These are phyloP conservation scores for Ametastegia equiseti DNA, from an alignment of 2,888 invertebrate genomes.

Conservation along the genomic window DNA sequence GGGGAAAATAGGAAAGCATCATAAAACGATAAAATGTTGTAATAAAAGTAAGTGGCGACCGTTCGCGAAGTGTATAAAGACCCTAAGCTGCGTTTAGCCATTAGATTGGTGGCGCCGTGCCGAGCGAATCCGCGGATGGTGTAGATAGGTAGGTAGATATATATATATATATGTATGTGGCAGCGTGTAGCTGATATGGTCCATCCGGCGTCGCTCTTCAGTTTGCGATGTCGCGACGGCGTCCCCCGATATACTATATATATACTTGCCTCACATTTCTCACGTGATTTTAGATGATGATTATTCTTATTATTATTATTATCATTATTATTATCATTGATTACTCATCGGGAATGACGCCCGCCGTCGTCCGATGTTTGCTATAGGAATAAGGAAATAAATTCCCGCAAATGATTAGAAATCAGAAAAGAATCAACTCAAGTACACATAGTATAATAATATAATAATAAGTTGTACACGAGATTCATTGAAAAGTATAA, in stretches of 20 bases:
- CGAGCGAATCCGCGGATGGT: constrained; percentile 27
- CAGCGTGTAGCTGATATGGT: constrained; percentile 39
- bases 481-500: no score
- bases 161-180: no score
- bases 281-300: not conserved
- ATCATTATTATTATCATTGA: not conserved
- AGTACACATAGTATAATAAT: not conserved
- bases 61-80: constrained; percentile 30
- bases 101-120: constrained; percentile 41
- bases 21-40: constrained; percentile 57
- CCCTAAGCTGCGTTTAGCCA: constrained; percentile 42
- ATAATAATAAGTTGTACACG: not conserved
- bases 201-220: constrained; percentile 44
- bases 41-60: constrained; percentile 57
- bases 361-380: not conserved
- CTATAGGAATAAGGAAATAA: no score
- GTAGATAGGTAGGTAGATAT: constrained; percentile 7
- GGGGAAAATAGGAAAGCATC: constrained; percentile 53
- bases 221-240: not conserved
- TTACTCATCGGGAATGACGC: constrained; percentile 3
- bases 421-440: no score
- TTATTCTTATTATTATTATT: no score
- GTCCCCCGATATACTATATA: no score
- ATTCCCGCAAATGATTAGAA: no score
- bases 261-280: not conserved